Conservation (phyloP, 2,888 invertebrate species). For the Drosophila testacea region DNA sequence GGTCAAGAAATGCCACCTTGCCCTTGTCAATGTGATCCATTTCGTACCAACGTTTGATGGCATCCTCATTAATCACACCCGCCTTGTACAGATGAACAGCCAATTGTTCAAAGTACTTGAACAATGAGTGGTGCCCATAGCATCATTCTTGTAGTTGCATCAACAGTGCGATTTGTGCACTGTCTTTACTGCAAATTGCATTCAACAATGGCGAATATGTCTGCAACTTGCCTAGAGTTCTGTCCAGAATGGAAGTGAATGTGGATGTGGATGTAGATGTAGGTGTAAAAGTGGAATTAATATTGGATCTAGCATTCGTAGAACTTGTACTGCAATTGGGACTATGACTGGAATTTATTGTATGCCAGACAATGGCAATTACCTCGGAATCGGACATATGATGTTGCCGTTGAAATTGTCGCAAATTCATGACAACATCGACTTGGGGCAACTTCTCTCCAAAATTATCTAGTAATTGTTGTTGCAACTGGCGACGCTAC, state of each 20-base stretch:
- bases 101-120: constrained; percentile 38
- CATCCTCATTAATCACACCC: constrained; percentile 36
- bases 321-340: not conserved
- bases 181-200: constrained; percentile 29
- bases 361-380: constrained; percentile 44
- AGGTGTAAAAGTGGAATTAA: not conserved
- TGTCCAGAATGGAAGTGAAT: constrained; percentile 4
- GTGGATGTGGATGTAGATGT: not conserved
- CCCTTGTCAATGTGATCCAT: constrained; percentile 45
- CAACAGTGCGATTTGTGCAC: constrained; percentile 35
- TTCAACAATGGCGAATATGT: constrained; percentile 29
- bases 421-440: constrained; percentile 35
- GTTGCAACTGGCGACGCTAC: constrained; percentile 6
- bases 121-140: constrained; percentile 29
- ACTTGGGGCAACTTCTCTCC: constrained; percentile 27
- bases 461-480: constrained; percentile 34
- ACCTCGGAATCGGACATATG: constrained; percentile 45
- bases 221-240: constrained; percentile 21
- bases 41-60: constrained; percentile 48
- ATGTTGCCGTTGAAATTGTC: constrained; percentile 38
- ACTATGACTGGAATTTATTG: constrained; percentile 14
- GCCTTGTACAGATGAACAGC: constrained; percentile 25
- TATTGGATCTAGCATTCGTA: not conserved
- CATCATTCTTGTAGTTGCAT: constrained; percentile 43
- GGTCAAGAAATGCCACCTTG: constrained; percentile 41